Percentiles rank a stretch among this genome's conserved stretches.
Evolutionary conservation across 64 coral and sea anemone genomes (phyloP).

Genomic region (Actinia equina): DNA sequence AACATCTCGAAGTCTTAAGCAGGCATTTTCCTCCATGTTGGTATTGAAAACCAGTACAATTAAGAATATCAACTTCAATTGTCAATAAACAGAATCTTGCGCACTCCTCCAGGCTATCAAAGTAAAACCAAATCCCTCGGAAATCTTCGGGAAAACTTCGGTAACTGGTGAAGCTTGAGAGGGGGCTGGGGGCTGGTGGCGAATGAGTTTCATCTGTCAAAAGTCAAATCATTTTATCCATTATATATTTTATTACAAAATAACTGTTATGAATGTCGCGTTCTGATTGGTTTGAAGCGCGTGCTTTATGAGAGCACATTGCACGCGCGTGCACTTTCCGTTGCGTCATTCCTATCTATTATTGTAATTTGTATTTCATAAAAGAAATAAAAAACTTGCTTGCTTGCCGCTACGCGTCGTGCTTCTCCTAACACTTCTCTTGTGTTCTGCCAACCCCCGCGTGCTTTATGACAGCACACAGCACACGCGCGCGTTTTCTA

Average conservation of each 20-base stretch:
- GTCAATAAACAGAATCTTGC: not conserved
- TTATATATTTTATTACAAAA: not conserved
- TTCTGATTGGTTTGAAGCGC: too few species aligned
- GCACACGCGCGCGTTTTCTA: too few species aligned
- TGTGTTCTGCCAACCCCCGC: too few species aligned
- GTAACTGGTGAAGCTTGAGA: not conserved
- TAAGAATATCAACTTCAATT: not conserved
- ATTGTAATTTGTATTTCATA: too few species aligned
- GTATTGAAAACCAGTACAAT: conserved; percentile 19
- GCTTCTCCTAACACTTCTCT: too few species aligned
- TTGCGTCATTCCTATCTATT: too few species aligned
- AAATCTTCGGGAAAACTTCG: not conserved
- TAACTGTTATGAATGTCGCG: too few species aligned
- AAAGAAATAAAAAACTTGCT: too few species aligned
- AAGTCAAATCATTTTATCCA: not conserved
- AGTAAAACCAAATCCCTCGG: not conserved
- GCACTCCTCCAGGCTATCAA: not conserved
- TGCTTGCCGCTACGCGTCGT: too few species aligned
- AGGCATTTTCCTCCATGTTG: not conserved
- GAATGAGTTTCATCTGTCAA: not conserved
- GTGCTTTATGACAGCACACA: too few species aligned
- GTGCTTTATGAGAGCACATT: too few species aligned
- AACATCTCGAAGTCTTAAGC: not conserved
- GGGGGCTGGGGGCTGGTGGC: not conserved
- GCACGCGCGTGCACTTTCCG: too few species aligned